Percentiles rank a stretch among this genome's conserved stretches.
These are phyloP conservation scores for Polymixis flavicincta DNA, from an alignment of 2,888 invertebrate species.

Conservation along the genomic window DNA sequence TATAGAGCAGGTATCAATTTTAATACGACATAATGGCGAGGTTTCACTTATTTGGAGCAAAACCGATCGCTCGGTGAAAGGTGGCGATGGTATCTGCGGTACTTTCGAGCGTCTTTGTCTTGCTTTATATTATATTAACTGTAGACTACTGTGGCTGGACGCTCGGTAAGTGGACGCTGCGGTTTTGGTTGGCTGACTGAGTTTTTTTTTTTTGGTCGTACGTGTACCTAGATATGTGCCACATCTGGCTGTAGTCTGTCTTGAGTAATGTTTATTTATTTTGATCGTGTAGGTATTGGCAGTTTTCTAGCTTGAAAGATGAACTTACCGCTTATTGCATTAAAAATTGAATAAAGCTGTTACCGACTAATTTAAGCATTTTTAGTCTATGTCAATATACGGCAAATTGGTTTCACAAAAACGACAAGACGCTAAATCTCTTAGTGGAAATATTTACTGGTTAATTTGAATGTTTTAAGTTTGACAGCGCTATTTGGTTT, in stretches of 20 bases:
- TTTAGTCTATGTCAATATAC: background rate
- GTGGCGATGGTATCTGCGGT: constrained; percentile 67
- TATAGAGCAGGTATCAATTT: constrained; percentile 67
- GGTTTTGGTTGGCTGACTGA: constrained; percentile 38
- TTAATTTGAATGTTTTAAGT: too few relatives aligned
- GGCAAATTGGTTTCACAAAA: background rate
- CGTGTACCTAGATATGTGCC: background rate
- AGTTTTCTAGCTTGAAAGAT: background rate
- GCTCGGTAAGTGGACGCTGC: constrained; percentile 42
- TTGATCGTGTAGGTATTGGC: too few relatives aligned
- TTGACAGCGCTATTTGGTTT: too few relatives aligned
- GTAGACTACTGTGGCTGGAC: constrained; percentile 38
- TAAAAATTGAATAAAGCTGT: background rate
- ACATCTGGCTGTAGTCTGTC: constrained; percentile 11
- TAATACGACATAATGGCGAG: constrained; percentile 70
- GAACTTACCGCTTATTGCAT: background rate
- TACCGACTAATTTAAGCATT: background rate
- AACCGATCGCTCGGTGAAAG: constrained; percentile 74
- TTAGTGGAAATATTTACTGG: too few relatives aligned
- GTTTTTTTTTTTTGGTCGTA: constrained; percentile 27
- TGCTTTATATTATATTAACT: constrained; percentile 48
- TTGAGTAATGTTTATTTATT: background rate
- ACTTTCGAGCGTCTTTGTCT: constrained; percentile 69
- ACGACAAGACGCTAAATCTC: background rate
- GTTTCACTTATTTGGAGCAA: constrained; percentile 76